Evolutionary conservation across 2,888 invertebrate genomes (phyloP), one percentile per base, ranked within the genome.

Genomic region (Cosmopolites sordidus): DNA sequence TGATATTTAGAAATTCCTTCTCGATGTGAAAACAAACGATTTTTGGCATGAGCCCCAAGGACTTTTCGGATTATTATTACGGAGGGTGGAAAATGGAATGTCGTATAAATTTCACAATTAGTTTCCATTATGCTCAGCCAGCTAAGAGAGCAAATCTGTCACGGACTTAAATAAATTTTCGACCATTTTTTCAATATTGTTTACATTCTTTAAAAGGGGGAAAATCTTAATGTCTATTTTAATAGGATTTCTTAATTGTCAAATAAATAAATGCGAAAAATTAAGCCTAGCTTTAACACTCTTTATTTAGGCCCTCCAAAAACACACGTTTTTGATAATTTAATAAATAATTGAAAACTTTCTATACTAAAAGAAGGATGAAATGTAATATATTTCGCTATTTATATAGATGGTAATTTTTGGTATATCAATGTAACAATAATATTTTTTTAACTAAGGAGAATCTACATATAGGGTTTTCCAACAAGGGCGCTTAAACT

Each of bases 91-190:
- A 47, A 47, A 47, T 12, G 47, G 27, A 33, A 27, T 47, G 18
- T 47, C 47, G 47, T 47, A 47, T 47, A 47, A 47, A 47, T 47
- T 47, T 47, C 39, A 39, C 47, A 47, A 47, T 47, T 47, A 47
- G 47, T 47, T 47, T 47, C 39, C 39, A 47, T 47, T 39, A 47
- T 39, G 39, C 39, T 40, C 40, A 47, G 47, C 39, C 39, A 47
- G 47, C 47, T 47, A 47, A 38, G 47, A 47, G 39, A 27, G 47
- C 39, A 47, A 47, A 47, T 47, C 39, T 47, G 47, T 47, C 47
- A 39, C 33, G 38, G 15, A 4, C 18, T 14, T 38, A 38, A 46
- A 46, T 46, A 46, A 38, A 38, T 38, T 47, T 47, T 6, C 33
- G 33, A 39, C 39, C 47, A 22, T 27, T 39, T 18, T 46, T 47